Evolutionary conservation across 92 coral and sea anemone species (phyloP).

Genomic region (Phenganax subtilis): DNA sequence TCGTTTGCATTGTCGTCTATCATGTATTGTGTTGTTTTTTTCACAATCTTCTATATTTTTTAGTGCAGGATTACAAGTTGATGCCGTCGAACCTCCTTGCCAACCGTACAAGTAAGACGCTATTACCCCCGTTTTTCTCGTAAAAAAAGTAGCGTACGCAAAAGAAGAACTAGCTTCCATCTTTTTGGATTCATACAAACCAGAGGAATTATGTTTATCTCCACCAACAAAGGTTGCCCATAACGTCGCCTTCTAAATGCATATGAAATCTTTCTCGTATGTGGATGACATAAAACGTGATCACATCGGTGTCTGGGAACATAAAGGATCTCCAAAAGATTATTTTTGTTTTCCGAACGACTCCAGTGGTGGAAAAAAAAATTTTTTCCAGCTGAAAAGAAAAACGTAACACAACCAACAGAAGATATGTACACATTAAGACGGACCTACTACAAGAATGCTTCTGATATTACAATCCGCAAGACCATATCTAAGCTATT

Average conservation of each 20-base stretch:
- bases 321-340: conserved; percentile 38
- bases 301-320: conserved; percentile 53
- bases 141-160: conserved; percentile 10
- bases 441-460: conserved; percentile 15
- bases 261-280: conserved; percentile 14
- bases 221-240: conserved; percentile 42
- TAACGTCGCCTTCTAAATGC: conserved; percentile 39
- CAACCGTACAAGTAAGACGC: conserved; percentile 19
- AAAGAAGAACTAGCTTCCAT: background rate
- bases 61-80: too few relatives aligned
- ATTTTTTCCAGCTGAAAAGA: background rate
- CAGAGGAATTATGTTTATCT: conserved; percentile 8
- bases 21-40: too few relatives aligned
- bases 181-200: conserved; percentile 2
- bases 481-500: conserved; percentile 4
- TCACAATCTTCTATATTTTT: too few relatives aligned
- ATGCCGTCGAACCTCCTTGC: too few relatives aligned
- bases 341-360: background rate
- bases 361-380: background rate
- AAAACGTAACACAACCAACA: background rate
- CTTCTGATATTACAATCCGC: conserved; percentile 13
- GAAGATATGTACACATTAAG: conserved; percentile 17
- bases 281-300: conserved; percentile 43
- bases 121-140: conserved; percentile 19
- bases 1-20: too few relatives aligned